phyloP scores from a whole-genome alignment of 2,113 vertebrate species.

The Craseonycteris thonglongyai region DNA sequence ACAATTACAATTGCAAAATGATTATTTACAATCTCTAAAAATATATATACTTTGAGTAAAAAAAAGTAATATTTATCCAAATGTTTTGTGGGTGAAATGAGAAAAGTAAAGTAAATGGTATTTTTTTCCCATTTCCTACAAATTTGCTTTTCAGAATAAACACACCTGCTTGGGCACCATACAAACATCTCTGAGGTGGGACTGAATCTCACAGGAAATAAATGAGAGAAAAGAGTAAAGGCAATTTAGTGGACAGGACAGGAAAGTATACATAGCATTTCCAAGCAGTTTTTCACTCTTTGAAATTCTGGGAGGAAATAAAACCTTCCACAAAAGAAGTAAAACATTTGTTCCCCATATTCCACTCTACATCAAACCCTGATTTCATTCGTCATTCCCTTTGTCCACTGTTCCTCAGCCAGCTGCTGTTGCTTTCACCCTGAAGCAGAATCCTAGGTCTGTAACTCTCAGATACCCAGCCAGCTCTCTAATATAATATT shows the following conservation, averaged over 20 bases:
- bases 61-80: background rate
- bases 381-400: constrained; percentile 40
- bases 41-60: background rate
- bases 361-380: background rate
- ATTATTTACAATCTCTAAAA: background rate
- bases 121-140: background rate
- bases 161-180: background rate
- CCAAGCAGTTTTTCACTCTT: background rate
- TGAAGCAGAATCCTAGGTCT: constrained; percentile 2
- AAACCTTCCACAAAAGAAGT: background rate
- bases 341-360: background rate
- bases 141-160: background rate
- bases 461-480: constrained; percentile 34
- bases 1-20: background rate
- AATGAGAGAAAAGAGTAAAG: background rate
- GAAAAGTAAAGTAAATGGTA: background rate
- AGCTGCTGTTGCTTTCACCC: background rate
- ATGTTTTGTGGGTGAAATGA: background rate
- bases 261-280: background rate
- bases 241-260: background rate
- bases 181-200: background rate
- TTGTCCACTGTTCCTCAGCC: background rate
- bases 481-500: constrained; percentile 27
- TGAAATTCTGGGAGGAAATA: constrained; percentile 9
- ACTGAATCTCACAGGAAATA: background rate